Evolutionary conservation across 1,140 invertebrate genomes (phyloP).

Genomic region (Pseudomyrmex pallidus): DNA sequence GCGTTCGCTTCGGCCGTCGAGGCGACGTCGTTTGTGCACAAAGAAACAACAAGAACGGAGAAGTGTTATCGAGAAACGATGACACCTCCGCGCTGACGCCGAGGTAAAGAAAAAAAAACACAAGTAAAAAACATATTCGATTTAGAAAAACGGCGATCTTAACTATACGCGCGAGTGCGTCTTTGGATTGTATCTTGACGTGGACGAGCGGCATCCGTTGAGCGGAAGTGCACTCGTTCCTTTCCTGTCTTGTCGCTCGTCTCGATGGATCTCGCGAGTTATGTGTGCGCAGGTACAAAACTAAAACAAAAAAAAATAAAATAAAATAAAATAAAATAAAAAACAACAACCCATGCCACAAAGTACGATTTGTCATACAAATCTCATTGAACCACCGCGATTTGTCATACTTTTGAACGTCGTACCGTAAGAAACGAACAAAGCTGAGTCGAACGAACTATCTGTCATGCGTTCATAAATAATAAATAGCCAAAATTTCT

Average conservation of each 20-base stretch:
- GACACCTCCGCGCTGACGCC: conserved; percentile 30
- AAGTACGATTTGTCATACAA: conserved; percentile 36
- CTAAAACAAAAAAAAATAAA: background rate
- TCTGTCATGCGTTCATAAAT: conserved; percentile 36
- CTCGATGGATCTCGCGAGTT: conserved; percentile 54
- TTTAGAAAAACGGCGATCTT: conserved; percentile 20
- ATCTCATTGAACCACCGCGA: conserved; percentile 14
- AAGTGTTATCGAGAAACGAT: conserved; percentile 39
- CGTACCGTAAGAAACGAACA: background rate
- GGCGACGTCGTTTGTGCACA: background rate
- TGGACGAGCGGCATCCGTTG: conserved; percentile 1
- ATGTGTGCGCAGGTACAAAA: conserved; percentile 50
- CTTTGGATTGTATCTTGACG: conserved; percentile 40
- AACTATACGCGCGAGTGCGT: conserved; percentile 11
- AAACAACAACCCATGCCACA: conserved; percentile 20
- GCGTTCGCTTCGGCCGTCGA: conserved; percentile 26
- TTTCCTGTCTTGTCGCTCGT: conserved; percentile 52
- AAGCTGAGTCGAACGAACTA: background rate
- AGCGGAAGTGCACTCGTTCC: conserved; percentile 26
- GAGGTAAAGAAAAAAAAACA: conserved; percentile 9
- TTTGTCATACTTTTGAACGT: conserved; percentile 7
- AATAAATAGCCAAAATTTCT: background rate
- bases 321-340: background rate
- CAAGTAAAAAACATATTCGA: conserved; percentile 23
- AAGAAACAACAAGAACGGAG: background rate